Evolutionary conservation across 1,140 invertebrate genomes (phyloP), one percentile per base, ranked within the genome.

Genomic region (Lepidurus packardi): DNA sequence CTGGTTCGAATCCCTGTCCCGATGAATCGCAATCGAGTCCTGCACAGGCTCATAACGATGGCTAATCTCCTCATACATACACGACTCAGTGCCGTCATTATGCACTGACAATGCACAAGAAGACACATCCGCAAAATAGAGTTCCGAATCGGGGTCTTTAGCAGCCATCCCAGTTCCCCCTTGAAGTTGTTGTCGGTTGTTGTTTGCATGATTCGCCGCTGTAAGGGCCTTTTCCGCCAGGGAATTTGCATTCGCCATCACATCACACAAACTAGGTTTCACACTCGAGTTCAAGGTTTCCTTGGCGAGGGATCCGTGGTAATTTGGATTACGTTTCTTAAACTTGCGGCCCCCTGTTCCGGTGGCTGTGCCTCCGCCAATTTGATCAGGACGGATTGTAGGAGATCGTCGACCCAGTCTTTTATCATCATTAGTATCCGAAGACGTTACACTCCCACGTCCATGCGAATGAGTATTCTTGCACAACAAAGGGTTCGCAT

Each of bases 101-200:
- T 90, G 88, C 3, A 91, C 86, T 77, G 90, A 91, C 78, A 91
- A 89, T 82, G 91, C 91, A 74, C 75, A 80, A 75, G 92, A 94
- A n/a, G 92, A 93, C 1, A 93, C 92, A 82, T 94, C 92, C 1
- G 92, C 92, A 83, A 94, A 94, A 82, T 94, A 94, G 1, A 94
- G 87, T 84, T 94, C 93, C 4, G 92, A 93, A 77, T 88, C 88
- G 1, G 86, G 87, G 21, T 75, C 74, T 65, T 65, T 65, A 65
- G 53, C 53, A 13, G 53, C 10, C 7, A 21, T 34, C 74, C 25
- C 77, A 65, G 6, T 78, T 34, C 74, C 65, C 13, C 77, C 65
- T 44, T 34, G 53, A 13, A 65, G 16, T 65, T 65, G 53, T 65
- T 65, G 53, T 65, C 21, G 53, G 16, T 7, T 65, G 53, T 65